Evolutionary conservation across 2,797 vertebrate species (phyloP), one percentile per base, ranked within the genome.

Genomic region (Onychomys arenicola): DNA sequence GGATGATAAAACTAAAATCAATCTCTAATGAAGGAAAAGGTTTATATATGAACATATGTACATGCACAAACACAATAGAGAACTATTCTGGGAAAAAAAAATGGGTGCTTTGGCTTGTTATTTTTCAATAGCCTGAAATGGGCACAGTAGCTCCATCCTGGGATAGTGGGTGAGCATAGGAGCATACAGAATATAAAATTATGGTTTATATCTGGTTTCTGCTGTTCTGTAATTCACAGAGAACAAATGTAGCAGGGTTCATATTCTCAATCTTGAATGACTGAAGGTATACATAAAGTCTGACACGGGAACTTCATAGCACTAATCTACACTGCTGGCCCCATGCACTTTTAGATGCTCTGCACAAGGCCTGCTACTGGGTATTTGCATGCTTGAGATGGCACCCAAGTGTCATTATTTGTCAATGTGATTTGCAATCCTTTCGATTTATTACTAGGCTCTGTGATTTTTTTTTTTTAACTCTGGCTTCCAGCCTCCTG

Each of bases 81-180:
- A 40, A 32, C 55, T 63, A 52, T 43, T 82, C 82, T 83, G 43
- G 11, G 49, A 11, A 49, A 14, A 46, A 59, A 69, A 69, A 19
- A n/a, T 63, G 23, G 52, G 52, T 57, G 25, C n/a, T 57, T 82
- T 81, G 81, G 46, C 23, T 85, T 77, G 59, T 65, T 90, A 52
- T 61, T 57, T 94, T 65, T 52, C 8, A 46, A 40, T 90, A 67
- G 78, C 6, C 77, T 88, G 27, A 82, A 81, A 77, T 90, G 65
- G 73, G 73, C 52, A 49, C 12, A 43, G 9, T 43, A 46, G 57
- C 91, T 63, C 32, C 34, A 84, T 27, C 4, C 63, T 63, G 10
- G 34, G 8, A 71, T 40, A 78, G 81, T 32, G 25, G 27, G 80
- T 78, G 13, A 71, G 8, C 34, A 81, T 25, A 9, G 5, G 12